phyloP scores from a whole-genome alignment of 2,888 invertebrate species.

The Drosophila gaucha region DNA sequence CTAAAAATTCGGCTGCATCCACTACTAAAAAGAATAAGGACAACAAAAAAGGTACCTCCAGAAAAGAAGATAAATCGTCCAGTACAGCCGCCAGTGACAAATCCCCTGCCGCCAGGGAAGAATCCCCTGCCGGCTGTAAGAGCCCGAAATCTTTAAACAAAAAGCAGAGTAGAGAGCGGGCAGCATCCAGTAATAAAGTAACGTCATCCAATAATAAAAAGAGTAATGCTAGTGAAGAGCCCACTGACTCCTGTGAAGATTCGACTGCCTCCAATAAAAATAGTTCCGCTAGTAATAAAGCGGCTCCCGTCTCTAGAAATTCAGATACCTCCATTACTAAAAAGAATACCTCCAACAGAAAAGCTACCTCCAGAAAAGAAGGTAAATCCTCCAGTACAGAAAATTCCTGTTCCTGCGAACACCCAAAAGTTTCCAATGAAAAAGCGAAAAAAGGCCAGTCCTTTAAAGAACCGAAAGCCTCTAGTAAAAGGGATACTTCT shows the following conservation, averaged over 20 bases:
- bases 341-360: not conserved
- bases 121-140: no score
- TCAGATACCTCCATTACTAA: not conserved
- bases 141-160: no score
- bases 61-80: not conserved
- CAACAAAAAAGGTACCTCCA: not conserved
- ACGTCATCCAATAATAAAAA: not conserved
- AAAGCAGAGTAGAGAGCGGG: no score
- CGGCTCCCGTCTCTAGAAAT: not conserved
- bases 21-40: not conserved
- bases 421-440: not conserved
- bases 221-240: not conserved
- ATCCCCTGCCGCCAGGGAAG: no score
- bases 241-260: not conserved
- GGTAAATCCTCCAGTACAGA: not conserved
- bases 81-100: no score
- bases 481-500: not conserved
- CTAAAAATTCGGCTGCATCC: not conserved
- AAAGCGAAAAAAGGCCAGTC: not conserved
- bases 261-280: not conserved
- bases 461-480: not conserved
- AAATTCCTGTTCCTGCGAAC: not conserved
- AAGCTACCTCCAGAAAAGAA: not conserved
- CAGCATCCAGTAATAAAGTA: no score
- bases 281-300: no score